Evolutionary conservation across 2,113 vertebrate species (phyloP), one percentile per base, ranked within the genome.

Genomic region (Abramis brama): DNA sequence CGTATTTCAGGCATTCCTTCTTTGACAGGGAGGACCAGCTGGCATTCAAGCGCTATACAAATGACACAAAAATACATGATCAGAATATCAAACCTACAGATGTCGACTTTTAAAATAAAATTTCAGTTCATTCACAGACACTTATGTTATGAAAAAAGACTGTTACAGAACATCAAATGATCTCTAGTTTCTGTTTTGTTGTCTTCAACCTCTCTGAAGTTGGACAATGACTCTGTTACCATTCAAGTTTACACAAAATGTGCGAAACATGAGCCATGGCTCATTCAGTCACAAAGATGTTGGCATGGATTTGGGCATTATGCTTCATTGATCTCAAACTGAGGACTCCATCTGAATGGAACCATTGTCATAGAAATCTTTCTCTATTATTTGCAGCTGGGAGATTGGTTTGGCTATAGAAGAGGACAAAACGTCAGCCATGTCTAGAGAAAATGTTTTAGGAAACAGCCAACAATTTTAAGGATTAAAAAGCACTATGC

Each of bases 1-100:
- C 95, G 0, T 96, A 96, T 89, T 96, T 96, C 85, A 96, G 64
- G 91, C 98, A 99, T 57, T 98, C 95, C 13, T 95, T 94, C 82
- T 87, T 95, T 0, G 96, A 92, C 91, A 99, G 92, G 1, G 95
- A 94, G 0, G 96, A 93, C 98, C 98, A 99, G 2, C 88, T 95
- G 93, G 87, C 77, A 47, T 92, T 98, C 94, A 90, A 87, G 33
- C 94, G 91, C 93, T 96, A 88, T 4, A 57, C 19, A 84, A 66
- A 77, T 30, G 57, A 81, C 23, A 79, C 12, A 80, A 3, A 85
- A 25, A 85, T 9, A 45, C 6, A 17, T 39, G 4, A 50, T 52
- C 23, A 68, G 21, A 57, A 57, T 15, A 68, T 68, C n/a, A 57
- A 59, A 52, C n/a, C 25, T 74, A 36, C 3, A 59, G 13, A 36